Conservation (phyloP, 2,797 vertebrate genomes). For the Alosa sapidissima region DNA sequence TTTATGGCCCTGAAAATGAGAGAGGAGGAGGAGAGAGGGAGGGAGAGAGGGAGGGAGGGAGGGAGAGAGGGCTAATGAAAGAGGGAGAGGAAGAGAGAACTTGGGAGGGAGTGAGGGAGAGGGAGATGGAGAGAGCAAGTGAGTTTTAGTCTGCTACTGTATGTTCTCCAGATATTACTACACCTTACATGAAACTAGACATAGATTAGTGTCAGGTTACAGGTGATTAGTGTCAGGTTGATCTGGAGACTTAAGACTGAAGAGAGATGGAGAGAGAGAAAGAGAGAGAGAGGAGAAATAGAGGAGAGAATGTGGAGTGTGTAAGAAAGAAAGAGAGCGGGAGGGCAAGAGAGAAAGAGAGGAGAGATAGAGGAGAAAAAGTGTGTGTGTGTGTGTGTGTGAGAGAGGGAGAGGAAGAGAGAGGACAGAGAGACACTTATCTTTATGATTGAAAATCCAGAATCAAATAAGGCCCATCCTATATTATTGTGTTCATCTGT, state of each 20-base stretch:
- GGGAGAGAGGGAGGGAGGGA: not conserved
- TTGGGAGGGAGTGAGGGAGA: not conserved
- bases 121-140: not conserved
- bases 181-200: too few species aligned
- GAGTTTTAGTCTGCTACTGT: too few species aligned
- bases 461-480: too few species aligned
- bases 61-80: not conserved
- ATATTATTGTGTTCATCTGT: too few species aligned
- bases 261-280: not conserved
- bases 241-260: too few species aligned
- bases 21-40: not conserved
- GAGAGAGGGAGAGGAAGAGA: not conserved
- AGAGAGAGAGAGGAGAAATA: not conserved
- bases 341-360: not conserved
- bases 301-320: too few species aligned
- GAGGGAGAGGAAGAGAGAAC: not conserved
- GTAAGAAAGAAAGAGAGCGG: not conserved
- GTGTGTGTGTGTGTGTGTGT: not conserved
- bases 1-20: conserved; percentile 19
- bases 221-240: too few species aligned
- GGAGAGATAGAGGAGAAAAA: not conserved
- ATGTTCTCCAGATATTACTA: too few species aligned
- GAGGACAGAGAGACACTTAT: too few species aligned
- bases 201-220: too few species aligned
- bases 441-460: too few species aligned